Conservation (phyloP, 2,113 vertebrate genomes). For the Cyphomyrus discorhynchus region DNA sequence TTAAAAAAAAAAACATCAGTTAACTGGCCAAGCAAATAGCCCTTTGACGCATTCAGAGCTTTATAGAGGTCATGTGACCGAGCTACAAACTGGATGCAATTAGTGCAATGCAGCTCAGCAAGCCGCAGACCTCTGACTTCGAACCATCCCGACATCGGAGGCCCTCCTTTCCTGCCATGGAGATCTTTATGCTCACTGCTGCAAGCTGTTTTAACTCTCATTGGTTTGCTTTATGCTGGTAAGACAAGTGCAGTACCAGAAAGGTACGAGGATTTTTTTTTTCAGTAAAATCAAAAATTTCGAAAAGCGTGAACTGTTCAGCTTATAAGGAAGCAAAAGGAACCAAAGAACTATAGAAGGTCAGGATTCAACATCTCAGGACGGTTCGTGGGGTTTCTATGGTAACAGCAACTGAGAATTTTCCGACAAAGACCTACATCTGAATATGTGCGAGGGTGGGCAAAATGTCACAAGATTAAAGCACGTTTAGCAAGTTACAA, state of each 20-base stretch:
- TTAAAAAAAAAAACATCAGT: slow-evolving; percentile 11
- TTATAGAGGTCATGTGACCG: slow-evolving; percentile 27
- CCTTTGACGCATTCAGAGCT: slow-evolving; percentile 23
- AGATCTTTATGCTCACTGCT: neutral
- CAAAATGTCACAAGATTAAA: neutral
- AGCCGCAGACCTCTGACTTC: neutral
- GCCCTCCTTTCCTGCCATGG: neutral
- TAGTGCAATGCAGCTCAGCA: slow-evolving; percentile 15
- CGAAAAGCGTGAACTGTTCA: neutral
- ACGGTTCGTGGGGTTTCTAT: neutral
- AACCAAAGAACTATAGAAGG: neutral
- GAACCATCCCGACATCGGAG: neutral
- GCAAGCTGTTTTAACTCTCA: neutral
- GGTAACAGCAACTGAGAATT: neutral
- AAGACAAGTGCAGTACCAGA: neutral
- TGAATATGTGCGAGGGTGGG: neutral
- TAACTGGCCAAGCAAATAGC: slow-evolving; percentile 25
- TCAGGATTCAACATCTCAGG: neutral
- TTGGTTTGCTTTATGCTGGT: neutral
- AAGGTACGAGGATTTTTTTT: neutral
- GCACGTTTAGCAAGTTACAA: neutral
- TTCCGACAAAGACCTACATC: neutral
- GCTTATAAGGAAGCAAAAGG: neutral
- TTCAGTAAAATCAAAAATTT: neutral
- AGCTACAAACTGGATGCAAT: slow-evolving; percentile 17